Evolutionary conservation across 2,113 vertebrate species (phyloP).

Genomic region (Vidua macroura): DNA sequence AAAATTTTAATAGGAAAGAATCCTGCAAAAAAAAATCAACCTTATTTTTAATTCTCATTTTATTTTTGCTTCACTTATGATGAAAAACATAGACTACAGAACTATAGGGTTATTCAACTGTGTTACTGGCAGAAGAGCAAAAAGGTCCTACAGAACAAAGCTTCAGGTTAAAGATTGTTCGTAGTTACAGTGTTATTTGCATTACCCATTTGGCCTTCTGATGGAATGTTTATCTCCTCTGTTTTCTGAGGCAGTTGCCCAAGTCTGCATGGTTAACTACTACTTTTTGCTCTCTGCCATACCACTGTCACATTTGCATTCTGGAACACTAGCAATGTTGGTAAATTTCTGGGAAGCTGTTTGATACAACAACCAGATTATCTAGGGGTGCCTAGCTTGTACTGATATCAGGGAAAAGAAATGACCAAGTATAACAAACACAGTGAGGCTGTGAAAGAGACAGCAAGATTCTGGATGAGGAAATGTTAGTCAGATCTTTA

Average conservation of each 20-base stretch:
- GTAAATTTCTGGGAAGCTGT: background rate
- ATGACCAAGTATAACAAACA: background rate
- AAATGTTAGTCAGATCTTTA: background rate
- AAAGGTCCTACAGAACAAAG: background rate
- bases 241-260: background rate
- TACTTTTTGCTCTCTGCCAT: background rate
- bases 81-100: background rate
- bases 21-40: accelerated
- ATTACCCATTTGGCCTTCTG: background rate
- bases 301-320: background rate
- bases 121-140: background rate
- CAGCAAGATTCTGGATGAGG: background rate
- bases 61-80: background rate
- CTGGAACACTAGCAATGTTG: background rate
- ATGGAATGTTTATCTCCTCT: background rate
- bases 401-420: background rate
- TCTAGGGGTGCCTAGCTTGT: background rate
- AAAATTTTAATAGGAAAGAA: background rate
- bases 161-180: background rate
- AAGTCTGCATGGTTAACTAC: background rate
- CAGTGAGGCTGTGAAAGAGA: background rate
- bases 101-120: background rate
- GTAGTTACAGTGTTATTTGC: background rate
- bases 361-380: background rate
- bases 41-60: background rate